A percentile compares a stretch with the other conserved stretches of the same genome.
These are phyloP conservation scores for Corvus cornix DNA, from an alignment of 2,113 vertebrate species.

Conservation along the genomic window DNA sequence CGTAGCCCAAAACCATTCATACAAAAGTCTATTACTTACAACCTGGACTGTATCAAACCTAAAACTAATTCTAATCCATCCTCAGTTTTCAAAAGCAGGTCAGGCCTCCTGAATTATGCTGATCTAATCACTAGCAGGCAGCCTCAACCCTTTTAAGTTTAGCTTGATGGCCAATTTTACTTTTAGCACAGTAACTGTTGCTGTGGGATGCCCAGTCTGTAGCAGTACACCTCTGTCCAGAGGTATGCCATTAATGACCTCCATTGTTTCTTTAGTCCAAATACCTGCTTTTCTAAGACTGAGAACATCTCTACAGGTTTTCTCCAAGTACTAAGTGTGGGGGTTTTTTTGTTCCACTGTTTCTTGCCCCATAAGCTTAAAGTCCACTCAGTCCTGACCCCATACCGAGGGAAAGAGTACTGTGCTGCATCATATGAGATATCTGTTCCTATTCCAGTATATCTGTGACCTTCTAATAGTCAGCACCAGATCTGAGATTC, in stretches of 20 bases:
- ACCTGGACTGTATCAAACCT: neutral
- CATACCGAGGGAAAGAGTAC: neutral
- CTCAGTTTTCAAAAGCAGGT: neutral
- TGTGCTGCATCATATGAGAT: neutral
- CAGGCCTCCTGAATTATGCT: neutral
- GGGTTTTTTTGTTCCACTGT: neutral
- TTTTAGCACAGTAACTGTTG: neutral
- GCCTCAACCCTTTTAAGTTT: neutral
- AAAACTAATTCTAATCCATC: neutral
- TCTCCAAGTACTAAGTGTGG: neutral
- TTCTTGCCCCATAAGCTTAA: neutral
- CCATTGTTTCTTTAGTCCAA: neutral
- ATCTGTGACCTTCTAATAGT: neutral
- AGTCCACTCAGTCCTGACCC: neutral
- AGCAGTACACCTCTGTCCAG: neutral
- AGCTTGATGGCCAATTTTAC: neutral
- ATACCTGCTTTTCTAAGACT: neutral
- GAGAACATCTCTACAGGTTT: neutral
- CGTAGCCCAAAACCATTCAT: neutral
- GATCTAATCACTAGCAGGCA: neutral
- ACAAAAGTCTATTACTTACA: neutral
- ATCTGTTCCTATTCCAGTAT: neutral
- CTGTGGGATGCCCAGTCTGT: neutral
- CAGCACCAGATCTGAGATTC: neutral
- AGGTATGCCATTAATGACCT: neutral